Evolutionary conservation across 2,888 invertebrate genomes (phyloP), one percentile per base, ranked within the genome.

Genomic region (Rapana venosa): DNA sequence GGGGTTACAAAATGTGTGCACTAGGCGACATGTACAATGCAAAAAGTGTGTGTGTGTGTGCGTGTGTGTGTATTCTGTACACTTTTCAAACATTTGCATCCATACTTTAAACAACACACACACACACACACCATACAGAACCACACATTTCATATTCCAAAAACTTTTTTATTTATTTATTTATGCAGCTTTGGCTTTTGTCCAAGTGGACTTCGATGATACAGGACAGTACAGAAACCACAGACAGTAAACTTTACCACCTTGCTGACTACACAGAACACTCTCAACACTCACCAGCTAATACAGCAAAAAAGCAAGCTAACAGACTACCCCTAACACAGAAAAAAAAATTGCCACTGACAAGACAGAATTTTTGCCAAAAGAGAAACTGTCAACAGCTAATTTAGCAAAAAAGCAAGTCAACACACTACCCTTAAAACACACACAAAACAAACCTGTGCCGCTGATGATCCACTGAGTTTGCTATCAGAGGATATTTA

Each of bases 181-280:
- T 89, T 89, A 89, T 89, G 83, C 74, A 89, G 85, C 89, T 89
- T 89, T 89, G 89, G 89, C 85, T 89, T 85, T 85, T 66, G 66
- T 84, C 89, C 85, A 32, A 35, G 36, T 36, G 85, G 85, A 89
- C 89, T 84, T 89, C 85, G 89, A 85, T 89, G 88, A 66, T 88
- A 66, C 66, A 79, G 83, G 83, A 83, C 36, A 81, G n/a, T 61
- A 86, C 66, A 66, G 86, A 86, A 86, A 86, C 30, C 86, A 86
- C 61, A 66, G 86, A 61, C 66, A 22, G 61, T 32, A 47, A 83
- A 36, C 81, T 47, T 83, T 22, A 83, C 36, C 36, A 83, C 36
- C 47, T 83, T 83, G 81, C 81, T 47, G 30, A 36, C 81, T 36
- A 83, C 22, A 83, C 30, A 83, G 26, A 83, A 47, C 36, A 30